Evolutionary conservation across 2,797 vertebrate species (phyloP), one percentile per base, ranked within the genome.

Genomic region (Spinus olivaceus): DNA sequence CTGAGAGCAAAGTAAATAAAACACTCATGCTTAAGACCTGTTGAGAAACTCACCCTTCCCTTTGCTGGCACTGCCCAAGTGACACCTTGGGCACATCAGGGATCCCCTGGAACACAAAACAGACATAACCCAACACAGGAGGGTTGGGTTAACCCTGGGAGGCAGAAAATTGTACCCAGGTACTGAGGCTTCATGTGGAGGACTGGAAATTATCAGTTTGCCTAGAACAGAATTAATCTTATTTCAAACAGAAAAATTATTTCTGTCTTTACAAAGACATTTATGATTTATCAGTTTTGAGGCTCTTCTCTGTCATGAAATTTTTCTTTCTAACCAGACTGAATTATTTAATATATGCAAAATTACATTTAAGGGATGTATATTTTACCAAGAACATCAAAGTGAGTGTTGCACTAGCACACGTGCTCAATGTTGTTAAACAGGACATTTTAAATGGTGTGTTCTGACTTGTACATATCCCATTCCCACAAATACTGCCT

Each of bases 21-120:
- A 57, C 21, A 25, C 16, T 81, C 44, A 32, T 9, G 4, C 54
- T 56, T 4, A 0, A 84, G 60, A 49, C 10, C 44, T 46, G 0
- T 5, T 16, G 4, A 32, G 54, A 44, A 79, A 61, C 69, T 74
- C 76, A 50, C 64, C 46, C 27, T 74, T 32, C 47, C 50, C 69
- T 81, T n/a, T 59, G 50, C 23, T 42, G 76, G 47, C 39, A 7
- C 56, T 16, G 21, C 53, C 21, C 0, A 1, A 71, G 53, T 0
- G 0, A 37, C 54, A 56, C 37, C 65, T 32, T 8, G 79, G 79
- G 33, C 24, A 56, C 0, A 0, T 22, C 64, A 46, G 49, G 3
- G 64, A 57, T 5, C 49, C 44, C 9, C 66, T 56, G 65, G n/a
- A 74, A 81, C 53, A 86, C 53, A 60, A 8, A 67, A 1, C 33